Conservation (phyloP, 2,797 vertebrate species). For the Sebastes flavidus region DNA sequence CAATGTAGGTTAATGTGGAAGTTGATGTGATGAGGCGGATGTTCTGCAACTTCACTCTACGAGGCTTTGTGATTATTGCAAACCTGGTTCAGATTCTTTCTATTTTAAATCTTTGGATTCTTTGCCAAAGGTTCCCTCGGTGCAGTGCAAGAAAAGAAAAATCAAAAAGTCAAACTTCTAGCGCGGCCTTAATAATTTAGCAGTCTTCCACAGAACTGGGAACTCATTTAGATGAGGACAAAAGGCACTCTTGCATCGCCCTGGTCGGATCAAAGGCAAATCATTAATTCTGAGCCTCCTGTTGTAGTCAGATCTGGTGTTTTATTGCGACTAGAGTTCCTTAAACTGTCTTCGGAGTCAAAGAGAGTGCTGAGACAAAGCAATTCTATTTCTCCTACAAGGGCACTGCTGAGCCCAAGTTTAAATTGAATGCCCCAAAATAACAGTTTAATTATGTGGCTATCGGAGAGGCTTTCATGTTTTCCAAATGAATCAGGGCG, state of each 20-base stretch:
- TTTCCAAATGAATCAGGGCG: conserved; percentile 67
- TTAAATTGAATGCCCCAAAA: conserved; percentile 81
- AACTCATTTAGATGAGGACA: conserved; percentile 69
- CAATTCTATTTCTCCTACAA: conserved; percentile 61
- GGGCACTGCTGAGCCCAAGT: conserved; percentile 61
- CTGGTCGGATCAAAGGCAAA: conserved; percentile 71
- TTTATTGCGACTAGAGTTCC: conserved; percentile 64
- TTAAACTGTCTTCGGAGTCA: conserved; percentile 66
- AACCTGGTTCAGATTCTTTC: background rate
- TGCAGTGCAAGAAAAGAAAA: conserved; percentile 1
- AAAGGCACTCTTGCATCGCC: conserved; percentile 44
- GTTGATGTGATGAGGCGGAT: conserved; percentile 33
- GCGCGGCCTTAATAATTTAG: conserved; percentile 62
- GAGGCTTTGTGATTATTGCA: conserved; percentile 17
- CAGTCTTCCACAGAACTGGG: conserved; percentile 40
- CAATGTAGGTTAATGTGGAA: conserved; percentile 33
- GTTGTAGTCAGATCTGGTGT: conserved; percentile 58
- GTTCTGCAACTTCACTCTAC: background rate
- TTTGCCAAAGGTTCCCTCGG: conserved; percentile 7
- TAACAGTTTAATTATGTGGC: conserved; percentile 78
- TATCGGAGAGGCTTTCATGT: conserved; percentile 79
- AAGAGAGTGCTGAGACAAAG: conserved; percentile 70
- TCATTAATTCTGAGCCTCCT: conserved; percentile 59
- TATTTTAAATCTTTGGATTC: conserved; percentile 27
- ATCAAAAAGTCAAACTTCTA: conserved; percentile 41